A percentile compares a stretch with the other conserved stretches of the same genome.
Evolutionary conservation across 2,113 vertebrate species (phyloP).

Genomic region (Paracanthobrama guichenoti): DNA sequence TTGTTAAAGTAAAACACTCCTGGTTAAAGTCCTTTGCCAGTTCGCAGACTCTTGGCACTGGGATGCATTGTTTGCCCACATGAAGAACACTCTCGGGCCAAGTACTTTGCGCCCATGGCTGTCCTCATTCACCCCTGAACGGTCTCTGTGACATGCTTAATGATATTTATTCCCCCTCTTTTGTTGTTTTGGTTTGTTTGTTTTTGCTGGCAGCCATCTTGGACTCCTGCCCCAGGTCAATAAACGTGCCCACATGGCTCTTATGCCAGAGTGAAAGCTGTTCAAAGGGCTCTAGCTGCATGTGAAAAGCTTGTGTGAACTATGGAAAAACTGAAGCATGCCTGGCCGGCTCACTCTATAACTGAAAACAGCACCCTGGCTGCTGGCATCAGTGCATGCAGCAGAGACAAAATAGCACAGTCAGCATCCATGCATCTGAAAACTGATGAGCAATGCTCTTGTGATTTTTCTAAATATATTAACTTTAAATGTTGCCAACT

Average conservation of each 20-base stretch:
- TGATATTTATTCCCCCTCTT: conserved; percentile 4
- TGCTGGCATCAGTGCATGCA: conserved; percentile 10
- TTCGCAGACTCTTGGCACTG: conserved; percentile 5
- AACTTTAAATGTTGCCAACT: conserved; percentile 5
- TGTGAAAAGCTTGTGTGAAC: conserved; percentile 12
- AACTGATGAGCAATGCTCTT: conserved; percentile 9
- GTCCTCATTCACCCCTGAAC: background rate
- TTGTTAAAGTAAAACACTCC: conserved; percentile 7
- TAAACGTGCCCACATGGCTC: conserved; percentile 25
- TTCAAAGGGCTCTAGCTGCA: conserved; percentile 18
- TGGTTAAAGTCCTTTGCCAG: background rate
- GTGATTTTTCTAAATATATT: conserved; percentile 10
- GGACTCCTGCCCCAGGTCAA: conserved; percentile 34
- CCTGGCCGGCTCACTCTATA: background rate
- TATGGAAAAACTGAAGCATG: conserved; percentile 47
- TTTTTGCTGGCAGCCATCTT: conserved; percentile 28
- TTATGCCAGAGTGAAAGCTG: conserved; percentile 13
- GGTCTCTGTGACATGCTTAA: conserved; percentile 31
- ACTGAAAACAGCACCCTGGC: conserved; percentile 37
- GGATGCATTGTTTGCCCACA: conserved; percentile 17
- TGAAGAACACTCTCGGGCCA: background rate
- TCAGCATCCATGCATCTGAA: background rate
- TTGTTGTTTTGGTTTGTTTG: conserved; percentile 9
- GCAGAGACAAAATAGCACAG: conserved; percentile 12
- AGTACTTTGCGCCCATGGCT: conserved; percentile 5